Base-by-base conservation (phyloP, 2,113 vertebrate species). In the Orycteropus afer region DNA sequence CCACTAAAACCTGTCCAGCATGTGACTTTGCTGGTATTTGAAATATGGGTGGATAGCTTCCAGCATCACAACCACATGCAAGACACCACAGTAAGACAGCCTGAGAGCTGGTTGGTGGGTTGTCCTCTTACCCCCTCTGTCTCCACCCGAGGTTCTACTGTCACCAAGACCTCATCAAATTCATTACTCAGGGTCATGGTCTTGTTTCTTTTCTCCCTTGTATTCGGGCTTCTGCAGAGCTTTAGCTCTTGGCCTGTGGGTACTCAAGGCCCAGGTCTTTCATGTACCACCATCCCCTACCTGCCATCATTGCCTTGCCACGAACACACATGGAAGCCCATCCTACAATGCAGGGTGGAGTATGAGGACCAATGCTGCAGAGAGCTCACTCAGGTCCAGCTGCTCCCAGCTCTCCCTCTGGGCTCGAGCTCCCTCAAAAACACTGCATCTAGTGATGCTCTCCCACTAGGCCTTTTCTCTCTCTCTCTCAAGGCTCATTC, bases 111-210 rank as follows among this genome's bases (percentile, higher is more conserved):
- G 5, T 34, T 7, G 17, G 6, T 20, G 65, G n/a, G 65, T 57
- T 2, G 7, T 8, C 51, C 53, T 0, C 27, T 13, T 0, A 25
- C 25, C 40, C 5, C 51, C 25, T 12, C 7, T 0, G 5, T 10
- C 15, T 18, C 51, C 27, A 1, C 32, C 25, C 5, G 34, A 3
- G 25, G 1, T 4, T 4, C 27, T 7, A 18, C 4, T 22, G 1
- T 9, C 1, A 17, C 18, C 10, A 15, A 20, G 17, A 4, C 34
- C 23, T 2, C 32, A 32, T 69, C 1, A 0, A 22, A 8, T 1
- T 5, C 25, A 2, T 3, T 3, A 29, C 15, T 4, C 11, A 23
- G 0, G 32, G 3, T 37, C 1, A 0, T 17, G 1, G 18, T 5
- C 18, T n/a, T 25, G 15, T 11, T 12, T 25, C 17, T 37, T 29